Evolutionary conservation across 2,888 invertebrate genomes (phyloP).

Genomic region (Xylophagus ater): DNA sequence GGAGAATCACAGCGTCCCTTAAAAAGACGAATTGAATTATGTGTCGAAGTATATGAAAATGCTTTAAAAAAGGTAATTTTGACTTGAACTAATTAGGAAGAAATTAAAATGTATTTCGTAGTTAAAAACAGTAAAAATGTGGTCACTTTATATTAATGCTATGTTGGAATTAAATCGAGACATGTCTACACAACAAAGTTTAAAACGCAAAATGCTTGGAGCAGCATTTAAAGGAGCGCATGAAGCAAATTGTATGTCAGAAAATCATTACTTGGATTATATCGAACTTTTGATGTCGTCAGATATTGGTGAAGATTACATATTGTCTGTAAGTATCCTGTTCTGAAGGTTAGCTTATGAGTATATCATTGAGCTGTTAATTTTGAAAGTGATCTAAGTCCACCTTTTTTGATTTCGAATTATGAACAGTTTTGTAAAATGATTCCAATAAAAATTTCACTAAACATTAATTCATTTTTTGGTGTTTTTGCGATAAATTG

Average conservation of each 20-base stretch:
- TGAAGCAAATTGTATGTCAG: conserved; percentile 39
- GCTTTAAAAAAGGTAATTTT: conserved; percentile 36
- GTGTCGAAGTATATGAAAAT: conserved; percentile 42
- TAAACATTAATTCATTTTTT: no score
- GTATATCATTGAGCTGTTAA: no score
- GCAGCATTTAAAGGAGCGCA: conserved; percentile 43
- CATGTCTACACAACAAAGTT: conserved; percentile 36
- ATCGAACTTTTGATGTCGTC: conserved; percentile 29
- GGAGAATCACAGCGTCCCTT: conserved; percentile 16
- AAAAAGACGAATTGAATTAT: conserved; percentile 39
- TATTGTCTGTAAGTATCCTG: not conserved
- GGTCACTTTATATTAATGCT: conserved; percentile 46
- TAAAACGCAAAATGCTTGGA: conserved; percentile 42
- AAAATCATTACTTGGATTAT: conserved; percentile 43
- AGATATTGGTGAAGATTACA: conserved; percentile 17
- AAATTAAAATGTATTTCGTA: conserved; percentile 7
- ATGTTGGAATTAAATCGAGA: conserved; percentile 45
- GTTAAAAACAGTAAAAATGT: conserved; percentile 43
- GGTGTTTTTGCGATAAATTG: no score
- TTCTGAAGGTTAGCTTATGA: not conserved
- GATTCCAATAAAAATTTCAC: no score
- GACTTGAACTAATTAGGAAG: not conserved
- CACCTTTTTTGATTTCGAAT: no score
- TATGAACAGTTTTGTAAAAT: no score
- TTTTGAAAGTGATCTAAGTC: no score